Conservation (phyloP, 2,888 invertebrate species). For the Napeogenes inachia region DNA sequence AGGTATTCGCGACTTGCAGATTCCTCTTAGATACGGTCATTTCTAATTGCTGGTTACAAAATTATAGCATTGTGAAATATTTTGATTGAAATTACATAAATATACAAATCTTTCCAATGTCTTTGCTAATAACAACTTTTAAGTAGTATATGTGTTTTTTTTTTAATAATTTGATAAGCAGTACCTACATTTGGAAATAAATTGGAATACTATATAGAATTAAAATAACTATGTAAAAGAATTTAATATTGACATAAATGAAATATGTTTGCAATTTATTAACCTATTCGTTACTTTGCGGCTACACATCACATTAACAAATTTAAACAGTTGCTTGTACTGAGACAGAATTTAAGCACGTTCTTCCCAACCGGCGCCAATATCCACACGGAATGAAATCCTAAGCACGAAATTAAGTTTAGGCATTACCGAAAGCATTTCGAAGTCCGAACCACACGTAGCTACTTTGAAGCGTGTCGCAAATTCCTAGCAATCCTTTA, state of each 20-base stretch:
- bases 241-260: too few species aligned
- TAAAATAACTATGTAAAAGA: too few species aligned
- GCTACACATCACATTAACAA: neutral
- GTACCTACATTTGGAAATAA: too few species aligned
- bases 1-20: conserved; percentile 70
- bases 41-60: conserved; percentile 8
- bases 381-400: conserved; percentile 21
- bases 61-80: neutral
- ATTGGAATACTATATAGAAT: too few species aligned
- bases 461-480: conserved; percentile 44
- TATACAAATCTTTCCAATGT: too few species aligned
- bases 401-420: conserved; percentile 30
- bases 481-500: conserved; percentile 60
- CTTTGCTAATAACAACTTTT: too few species aligned
- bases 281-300: too few species aligned
- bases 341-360: conserved; percentile 15
- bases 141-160: too few species aligned
- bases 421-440: conserved; percentile 30
- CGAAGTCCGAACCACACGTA: conserved; percentile 44
- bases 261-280: too few species aligned
- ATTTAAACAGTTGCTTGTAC: conserved; percentile 1
- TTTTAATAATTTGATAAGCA: too few species aligned
- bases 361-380: conserved; percentile 9
- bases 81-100: too few species aligned
- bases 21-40: conserved; percentile 66